Evolutionary conservation across 2,888 invertebrate species (phyloP), one percentile per base, ranked within the genome.

Genomic region (Volucella inflata): DNA sequence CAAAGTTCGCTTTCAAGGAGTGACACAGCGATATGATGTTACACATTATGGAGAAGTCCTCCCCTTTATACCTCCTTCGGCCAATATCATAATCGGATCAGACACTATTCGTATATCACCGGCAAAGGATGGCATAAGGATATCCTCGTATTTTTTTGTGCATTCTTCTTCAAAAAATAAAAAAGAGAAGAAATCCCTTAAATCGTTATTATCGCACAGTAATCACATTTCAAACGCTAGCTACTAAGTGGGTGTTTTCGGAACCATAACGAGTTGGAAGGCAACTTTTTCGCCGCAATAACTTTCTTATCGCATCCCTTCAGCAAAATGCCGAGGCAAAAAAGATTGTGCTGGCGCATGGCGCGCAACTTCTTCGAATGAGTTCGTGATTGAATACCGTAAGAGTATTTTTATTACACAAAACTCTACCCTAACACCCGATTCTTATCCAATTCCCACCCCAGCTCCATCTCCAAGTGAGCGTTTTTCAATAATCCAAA

Each of bases 311-410:
- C 82, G 36, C 51, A 16, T n/a, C 50, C 50, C 36, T 38, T 48
- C 57, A 71, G 21, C 40, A 48, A 48, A 14, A 14, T n/a, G 36
- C 8, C 44, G 17, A 55, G 48, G 46, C 65, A 65, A 46, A 55
- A 51, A 42, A 72, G 67, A 55, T 48, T 74, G 65, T 67, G 55
- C 57, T 40, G 50, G 17, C 14, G 51, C 40, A 30, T 30, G 6
- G 30, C 30, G 30, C 17, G 40, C 51, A 21, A n/a, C 36, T 55
- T 42, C 44, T 60, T 17, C 10, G 14, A 72, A 44, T 67, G 21
- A 60, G n/a, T 55, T 76, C 59, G 51, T 81, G 81, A 81, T 81
- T 81, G 81, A 81, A 81, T 81, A 70, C 70, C 70, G 53, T 75
- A 68, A 38, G 80, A 75, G 53, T 55, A 75, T 75, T 68, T 81